Evolutionary conservation across 2,797 vertebrate species (phyloP).

Genomic region (Lepus townsendii): DNA sequence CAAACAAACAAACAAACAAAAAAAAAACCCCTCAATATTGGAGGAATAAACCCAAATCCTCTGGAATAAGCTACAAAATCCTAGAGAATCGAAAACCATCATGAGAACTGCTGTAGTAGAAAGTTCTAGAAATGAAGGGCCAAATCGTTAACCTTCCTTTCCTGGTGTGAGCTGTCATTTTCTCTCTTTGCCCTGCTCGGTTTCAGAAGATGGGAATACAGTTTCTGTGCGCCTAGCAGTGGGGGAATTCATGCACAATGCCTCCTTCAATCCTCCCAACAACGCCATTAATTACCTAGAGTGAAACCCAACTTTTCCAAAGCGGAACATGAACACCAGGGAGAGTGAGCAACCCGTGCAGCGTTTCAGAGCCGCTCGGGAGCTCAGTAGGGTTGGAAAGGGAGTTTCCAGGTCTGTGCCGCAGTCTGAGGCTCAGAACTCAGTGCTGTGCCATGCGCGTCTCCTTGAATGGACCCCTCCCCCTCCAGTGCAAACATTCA

Average conservation of each 20-base stretch:
- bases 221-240: not conserved
- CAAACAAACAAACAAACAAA: too few species aligned
- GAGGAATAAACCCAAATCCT: not conserved
- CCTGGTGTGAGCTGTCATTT: not conserved
- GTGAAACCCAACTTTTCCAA: not conserved
- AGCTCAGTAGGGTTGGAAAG: not conserved
- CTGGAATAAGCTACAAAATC: not conserved
- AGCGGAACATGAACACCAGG: not conserved
- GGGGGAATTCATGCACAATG: not conserved
- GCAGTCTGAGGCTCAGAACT: not conserved
- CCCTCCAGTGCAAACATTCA: not conserved
- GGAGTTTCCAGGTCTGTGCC: not conserved
- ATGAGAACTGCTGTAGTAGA: not conserved
- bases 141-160: constrained; percentile 15
- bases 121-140: constrained; percentile 50
- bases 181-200: not conserved
- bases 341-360: not conserved
- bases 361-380: not conserved
- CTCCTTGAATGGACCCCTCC: not conserved
- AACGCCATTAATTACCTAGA: not conserved
- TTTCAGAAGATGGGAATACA: not conserved
- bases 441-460: not conserved
- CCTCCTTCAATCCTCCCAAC: not conserved
- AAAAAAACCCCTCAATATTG: not conserved
- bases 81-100: not conserved